Evolutionary conservation across 1,140 invertebrate species (phyloP), one percentile per base, ranked within the genome.

Genomic region (Drosophila ambigua): DNA sequence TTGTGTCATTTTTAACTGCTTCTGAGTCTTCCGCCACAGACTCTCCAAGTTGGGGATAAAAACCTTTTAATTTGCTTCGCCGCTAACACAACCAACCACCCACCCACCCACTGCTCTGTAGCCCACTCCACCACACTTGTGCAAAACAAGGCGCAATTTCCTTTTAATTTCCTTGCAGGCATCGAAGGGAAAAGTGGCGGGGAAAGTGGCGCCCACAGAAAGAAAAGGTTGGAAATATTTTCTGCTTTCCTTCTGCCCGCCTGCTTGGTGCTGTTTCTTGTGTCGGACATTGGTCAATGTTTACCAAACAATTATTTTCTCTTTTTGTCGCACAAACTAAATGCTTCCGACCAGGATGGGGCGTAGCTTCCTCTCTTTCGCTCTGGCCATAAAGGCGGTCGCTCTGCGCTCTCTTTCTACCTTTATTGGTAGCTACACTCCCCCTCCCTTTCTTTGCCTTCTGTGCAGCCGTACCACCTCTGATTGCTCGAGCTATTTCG

Each of bases 301-400:
- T 88, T 88, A 65, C 75, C 79, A 79, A 87, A 77, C 83, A 83
- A 83, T 77, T 88, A 88, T 83, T 88, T 82, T 58, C 67, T 60
- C 50, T 71, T 80, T 77, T 73, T 84, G 80, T 84, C 67, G 76
- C 76, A 79, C 80, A 73, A 87, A 66, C 82, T 79, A 85, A 88
- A 79, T 64, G 68, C 48, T 80, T 77, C 74, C 65, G 80, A 63
- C 57, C 62, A 58, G 55, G 60, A 59, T 50, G 45, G 13, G 45
- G 13, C 26, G 43, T 39, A 39, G 13, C 35, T 13, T 13, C 11
- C 35, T 39, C 35, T 39, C 35, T 7, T 28, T 39, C 35, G 11
- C 11, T 39, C 4, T 13, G 11, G 35, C 65, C 49, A 77, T 48
- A 60, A 46, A 58, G 44, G 51, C 24, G 26, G 46, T 68, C 67